Percentiles rank a stretch among this genome's conserved stretches.
These are phyloP conservation scores for Masticophis lateralis DNA, from an alignment of 2,797 vertebrate species.

Conservation along the genomic window DNA sequence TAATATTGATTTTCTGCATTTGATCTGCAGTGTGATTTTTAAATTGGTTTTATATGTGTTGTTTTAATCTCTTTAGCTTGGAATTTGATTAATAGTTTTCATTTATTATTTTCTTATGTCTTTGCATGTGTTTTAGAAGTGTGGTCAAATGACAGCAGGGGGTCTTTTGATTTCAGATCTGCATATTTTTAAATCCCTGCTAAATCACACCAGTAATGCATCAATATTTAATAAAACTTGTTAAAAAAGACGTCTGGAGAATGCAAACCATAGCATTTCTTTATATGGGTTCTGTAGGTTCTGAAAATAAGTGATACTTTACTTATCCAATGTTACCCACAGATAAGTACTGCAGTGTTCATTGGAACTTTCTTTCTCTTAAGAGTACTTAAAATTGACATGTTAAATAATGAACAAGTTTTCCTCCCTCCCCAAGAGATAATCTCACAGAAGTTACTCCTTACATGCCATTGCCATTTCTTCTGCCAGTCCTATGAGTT, in stretches of 20 bases:
- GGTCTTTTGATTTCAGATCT: not conserved
- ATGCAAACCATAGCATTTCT: not conserved
- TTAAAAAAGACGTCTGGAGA: not conserved
- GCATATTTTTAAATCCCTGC: not conserved
- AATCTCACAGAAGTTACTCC: not conserved
- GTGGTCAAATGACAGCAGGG: not conserved
- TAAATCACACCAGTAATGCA: not conserved
- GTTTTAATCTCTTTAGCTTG: not conserved
- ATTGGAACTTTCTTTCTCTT: not conserved
- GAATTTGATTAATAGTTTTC: not conserved
- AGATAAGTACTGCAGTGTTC: not conserved
- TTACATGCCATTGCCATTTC: not conserved
- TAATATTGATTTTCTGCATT: not conserved
- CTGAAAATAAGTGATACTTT: not conserved
- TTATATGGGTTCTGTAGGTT: not conserved
- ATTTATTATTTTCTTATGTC: not conserved
- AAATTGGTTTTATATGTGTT: not conserved
- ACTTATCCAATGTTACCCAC: not conserved
- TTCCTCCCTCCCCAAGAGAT: not conserved
- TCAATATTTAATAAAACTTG: not conserved
- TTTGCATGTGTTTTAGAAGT: not conserved
- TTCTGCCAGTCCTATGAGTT: not conserved
- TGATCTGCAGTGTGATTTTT: not conserved
- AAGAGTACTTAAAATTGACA: not conserved
- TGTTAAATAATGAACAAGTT: not conserved